A percentile compares a stretch with the other conserved stretches of the same genome.
These are phyloP conservation scores for Ciconia maguari DNA, from an alignment of 2,113 vertebrate species.

Conservation along the genomic window DNA sequence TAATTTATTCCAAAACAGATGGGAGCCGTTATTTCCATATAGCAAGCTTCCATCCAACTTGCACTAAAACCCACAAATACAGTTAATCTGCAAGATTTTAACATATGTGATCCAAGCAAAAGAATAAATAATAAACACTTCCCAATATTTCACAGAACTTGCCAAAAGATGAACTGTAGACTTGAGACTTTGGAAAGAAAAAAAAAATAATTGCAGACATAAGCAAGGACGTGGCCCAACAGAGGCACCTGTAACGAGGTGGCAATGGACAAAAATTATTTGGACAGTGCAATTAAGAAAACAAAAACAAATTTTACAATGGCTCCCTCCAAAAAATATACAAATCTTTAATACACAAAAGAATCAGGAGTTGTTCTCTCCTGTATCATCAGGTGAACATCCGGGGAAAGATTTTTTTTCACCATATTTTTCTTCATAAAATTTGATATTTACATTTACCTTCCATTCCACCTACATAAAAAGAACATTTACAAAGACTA, in stretches of 20 bases:
- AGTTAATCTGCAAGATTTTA: slow-evolving; percentile 50
- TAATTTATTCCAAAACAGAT: slow-evolving; percentile 71
- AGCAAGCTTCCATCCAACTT: slow-evolving; percentile 60
- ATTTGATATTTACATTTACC: background rate
- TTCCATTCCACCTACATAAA: background rate
- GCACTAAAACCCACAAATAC: slow-evolving; percentile 19
- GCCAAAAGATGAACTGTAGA: slow-evolving; percentile 40
- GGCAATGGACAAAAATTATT: background rate
- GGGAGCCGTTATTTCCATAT: slow-evolving; percentile 60
- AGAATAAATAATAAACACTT: slow-evolving; percentile 2
- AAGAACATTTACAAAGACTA: background rate
- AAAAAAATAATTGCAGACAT: slow-evolving; percentile 45
- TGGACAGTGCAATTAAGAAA: background rate
- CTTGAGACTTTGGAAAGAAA: slow-evolving; percentile 22
- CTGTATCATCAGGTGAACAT: background rate
- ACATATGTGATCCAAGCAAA: slow-evolving; percentile 47
- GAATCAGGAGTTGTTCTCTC: background rate
- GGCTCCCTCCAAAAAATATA: background rate
- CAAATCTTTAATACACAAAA: background rate
- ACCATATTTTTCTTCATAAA: background rate
- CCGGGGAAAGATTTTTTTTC: background rate
- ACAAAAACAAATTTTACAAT: background rate
- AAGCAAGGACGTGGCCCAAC: slow-evolving; percentile 24
- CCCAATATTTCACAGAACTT: slow-evolving; percentile 31
- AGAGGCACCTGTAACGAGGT: slow-evolving; percentile 35